Evolutionary conservation across 2,113 vertebrate species (phyloP), one percentile per base, ranked within the genome.

Genomic region (Silurus meridionalis): DNA sequence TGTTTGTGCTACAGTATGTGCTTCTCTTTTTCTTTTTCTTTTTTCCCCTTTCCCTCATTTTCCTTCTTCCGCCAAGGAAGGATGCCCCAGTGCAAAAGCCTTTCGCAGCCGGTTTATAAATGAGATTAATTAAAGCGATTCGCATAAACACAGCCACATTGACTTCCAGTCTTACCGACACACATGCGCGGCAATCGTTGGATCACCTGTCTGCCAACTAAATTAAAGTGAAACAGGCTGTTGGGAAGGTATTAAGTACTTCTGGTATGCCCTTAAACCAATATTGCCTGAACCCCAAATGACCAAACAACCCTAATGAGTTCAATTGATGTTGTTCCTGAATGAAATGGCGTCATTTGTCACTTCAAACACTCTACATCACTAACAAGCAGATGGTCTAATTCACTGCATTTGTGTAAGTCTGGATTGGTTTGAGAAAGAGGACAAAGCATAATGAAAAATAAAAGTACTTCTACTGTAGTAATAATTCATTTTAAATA

Each of bases 161-260:
- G 58, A 77, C 58, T 60, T 58, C 10, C 23, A 60, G 7, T 48
- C 57, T 46, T 63, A 61, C 69, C 55, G 19, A 14, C 71, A 75
- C 63, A 69, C 50, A 14, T 55, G 46, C 55, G 74, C 55, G 0
- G 57, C 21, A 25, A 84, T 83, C n/a, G 6, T 55, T 48, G 53
- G 66, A 57, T 28, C 77, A 58, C 77, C 77, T 79, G 77, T 79
- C 53, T 79, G 77, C 53, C 53, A 79, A 79, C n/a, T 58, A 58
- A 79, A 79, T 64, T 79, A 64, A 37, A 28, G 75, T 67, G 75
- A 67, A 83, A 80, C 72, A 58, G 82, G 66, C 82, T 72, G 53
- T 57, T 57, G 50, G 53, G 82, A 72, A 23, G 64, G 53, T 9
- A 21, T 67, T 60, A 82, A 64, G 11, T 64, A 50, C 80, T 82